Evolutionary conservation across 64 coral and sea anemone species (phyloP), one percentile per base, ranked within the genome.

Genomic region (Montipora efflorescens): DNA sequence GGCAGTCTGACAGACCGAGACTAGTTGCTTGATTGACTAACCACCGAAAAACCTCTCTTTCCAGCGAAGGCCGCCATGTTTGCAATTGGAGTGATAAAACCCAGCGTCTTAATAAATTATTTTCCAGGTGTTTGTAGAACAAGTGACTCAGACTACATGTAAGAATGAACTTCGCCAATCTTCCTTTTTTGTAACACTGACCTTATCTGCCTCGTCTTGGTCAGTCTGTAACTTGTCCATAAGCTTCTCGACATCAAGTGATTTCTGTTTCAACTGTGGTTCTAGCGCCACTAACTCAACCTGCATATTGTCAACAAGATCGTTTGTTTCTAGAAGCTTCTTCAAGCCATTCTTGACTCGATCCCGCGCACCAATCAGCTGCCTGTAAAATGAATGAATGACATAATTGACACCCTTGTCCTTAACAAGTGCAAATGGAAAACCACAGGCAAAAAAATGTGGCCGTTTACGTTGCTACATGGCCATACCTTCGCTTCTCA

Each of bases 201-300:
- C 97, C 92, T 99, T 96, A 67, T 99, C 97, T 45, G 97, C 97
- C 48, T 94, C 97, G 2, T 96, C 97, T 20, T 99, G 97, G 75
- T 99, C 97, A 90, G 96, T 87, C 79, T 99, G 97, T 77, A 99
- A 66, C 86, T 96, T 99, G 16, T 99, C 97, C 97, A 99, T 99
- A 7, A 99, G 97, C 74, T 99, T 99, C 70, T 99, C 97, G 0
- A 94, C 94, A 62, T 99, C 97, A 10, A 99, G 92, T 36, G 97
- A 99, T 61, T 99, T 99, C 58, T 99, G 97, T 86, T 99, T 99
- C 21, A 99, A 75, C 22, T 96, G 95, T 0, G 97, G 97, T 59
- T 99, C 97, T 7, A 99, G 85, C 44, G 97, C 97, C 6, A 99
- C 97, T 2, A 99, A 71, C 59, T 99, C 97, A 0, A 99, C 94